Evolutionary conservation across 2,797 vertebrate genomes (phyloP).

Genomic region (Champsocephalus esox): DNA sequence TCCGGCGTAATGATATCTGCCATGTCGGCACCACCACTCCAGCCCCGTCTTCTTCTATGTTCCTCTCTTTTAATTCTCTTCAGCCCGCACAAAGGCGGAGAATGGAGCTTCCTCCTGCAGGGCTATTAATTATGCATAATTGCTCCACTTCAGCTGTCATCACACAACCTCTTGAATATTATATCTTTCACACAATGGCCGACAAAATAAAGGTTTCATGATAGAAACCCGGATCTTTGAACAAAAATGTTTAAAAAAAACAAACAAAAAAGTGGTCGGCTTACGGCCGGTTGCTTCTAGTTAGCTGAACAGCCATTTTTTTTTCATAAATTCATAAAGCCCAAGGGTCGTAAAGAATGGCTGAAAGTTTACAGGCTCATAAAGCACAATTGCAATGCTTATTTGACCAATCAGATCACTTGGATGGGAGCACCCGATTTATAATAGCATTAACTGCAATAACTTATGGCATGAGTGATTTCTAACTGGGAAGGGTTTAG

Average conservation of each 20-base stretch:
- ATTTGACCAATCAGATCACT: constrained; percentile 84
- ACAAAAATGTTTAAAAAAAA: constrained; percentile 41
- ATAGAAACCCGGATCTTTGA: constrained; percentile 21
- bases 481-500: constrained; percentile 72
- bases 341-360: constrained; percentile 79
- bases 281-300: constrained; percentile 51
- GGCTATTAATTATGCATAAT: constrained; percentile 75
- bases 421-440: constrained; percentile 79
- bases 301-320: constrained; percentile 72
- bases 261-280: constrained; percentile 22
- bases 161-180: constrained; percentile 51
- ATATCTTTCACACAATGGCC: constrained; percentile 44
- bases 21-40: constrained; percentile 50
- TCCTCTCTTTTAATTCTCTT: constrained; percentile 56
- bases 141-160: constrained; percentile 62
- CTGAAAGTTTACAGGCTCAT: constrained; percentile 78
- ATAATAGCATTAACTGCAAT: constrained; percentile 84
- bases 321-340: constrained; percentile 75
- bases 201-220: constrained; percentile 25
- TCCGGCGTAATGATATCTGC: constrained; percentile 53
- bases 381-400: constrained; percentile 82
- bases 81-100: constrained; percentile 44
- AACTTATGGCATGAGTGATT: constrained; percentile 82
- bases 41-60: constrained; percentile 64
- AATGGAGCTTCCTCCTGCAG: constrained; percentile 60